These are phyloP conservation scores for Cyanoderma ruficeps DNA, from an alignment of 2,113 vertebrate species.

Conservation along the genomic window DNA sequence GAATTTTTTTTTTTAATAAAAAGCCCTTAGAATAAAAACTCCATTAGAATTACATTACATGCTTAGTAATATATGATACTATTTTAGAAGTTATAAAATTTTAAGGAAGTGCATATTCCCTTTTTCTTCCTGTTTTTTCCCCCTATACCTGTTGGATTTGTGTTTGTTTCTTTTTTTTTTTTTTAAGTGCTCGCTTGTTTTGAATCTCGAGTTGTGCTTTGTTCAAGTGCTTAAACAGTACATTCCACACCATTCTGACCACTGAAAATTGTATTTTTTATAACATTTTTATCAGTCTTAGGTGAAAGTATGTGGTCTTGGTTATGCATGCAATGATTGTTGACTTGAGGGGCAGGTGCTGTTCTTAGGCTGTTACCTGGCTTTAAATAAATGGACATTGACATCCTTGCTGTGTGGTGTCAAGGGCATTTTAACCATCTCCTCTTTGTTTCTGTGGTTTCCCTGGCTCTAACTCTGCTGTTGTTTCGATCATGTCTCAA, in stretches of 20 bases:
- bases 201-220: not conserved
- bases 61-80: constrained; percentile 17
- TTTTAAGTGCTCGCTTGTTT: not conserved
- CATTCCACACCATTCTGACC: not conserved
- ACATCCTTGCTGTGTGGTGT: not conserved
- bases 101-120: not conserved
- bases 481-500: not conserved
- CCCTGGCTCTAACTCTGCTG: not conserved
- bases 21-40: constrained; percentile 8
- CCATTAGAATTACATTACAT: not conserved
- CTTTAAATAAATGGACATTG: not conserved
- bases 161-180: not conserved
- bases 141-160: accelerated
- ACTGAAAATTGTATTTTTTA: not conserved
- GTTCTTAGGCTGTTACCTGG: not conserved
- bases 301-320: not conserved
- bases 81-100: not conserved
- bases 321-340: not conserved
- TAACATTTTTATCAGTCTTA: not conserved
- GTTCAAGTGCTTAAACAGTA: not conserved
- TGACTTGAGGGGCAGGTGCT: not conserved
- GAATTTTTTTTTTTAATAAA: not conserved
- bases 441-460: not conserved
- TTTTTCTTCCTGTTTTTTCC: not conserved
- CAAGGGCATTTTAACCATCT: not conserved